A percentile compares a stretch with the other conserved stretches of the same genome.
Conservation (phyloP, 2,888 invertebrate species). For the Steromphala cineraria region DNA sequence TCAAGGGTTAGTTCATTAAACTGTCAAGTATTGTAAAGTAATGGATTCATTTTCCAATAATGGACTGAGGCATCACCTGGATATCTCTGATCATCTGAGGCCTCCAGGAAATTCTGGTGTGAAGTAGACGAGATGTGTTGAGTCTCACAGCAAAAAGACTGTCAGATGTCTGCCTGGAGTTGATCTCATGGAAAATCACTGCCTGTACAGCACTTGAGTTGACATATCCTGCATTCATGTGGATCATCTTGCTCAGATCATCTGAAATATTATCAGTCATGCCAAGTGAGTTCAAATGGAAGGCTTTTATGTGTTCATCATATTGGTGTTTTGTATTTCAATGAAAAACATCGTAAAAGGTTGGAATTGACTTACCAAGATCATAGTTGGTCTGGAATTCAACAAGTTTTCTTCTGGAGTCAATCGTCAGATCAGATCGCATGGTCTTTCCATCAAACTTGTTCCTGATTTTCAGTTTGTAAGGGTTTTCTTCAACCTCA, state of each 20-base stretch:
- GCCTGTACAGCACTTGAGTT: conserved; percentile 52
- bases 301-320: no score
- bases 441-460: conserved; percentile 32
- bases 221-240: conserved; percentile 52
- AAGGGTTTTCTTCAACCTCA: conserved; percentile 29
- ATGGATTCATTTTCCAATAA: no score
- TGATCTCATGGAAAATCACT: conserved; percentile 43
- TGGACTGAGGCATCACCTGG: conserved; percentile 34
- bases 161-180: conserved; percentile 43
- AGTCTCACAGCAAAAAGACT: conserved; percentile 45
- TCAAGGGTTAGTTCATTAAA: no score
- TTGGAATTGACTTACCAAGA: conserved; percentile 31
- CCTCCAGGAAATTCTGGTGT: conserved; percentile 58
- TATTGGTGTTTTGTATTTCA: no score
- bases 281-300: no score
- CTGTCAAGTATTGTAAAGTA: no score
- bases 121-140: conserved; percentile 50
- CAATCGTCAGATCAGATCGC: conserved; percentile 35
- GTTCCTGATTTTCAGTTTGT: conserved; percentile 35
- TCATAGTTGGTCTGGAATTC: conserved; percentile 45
- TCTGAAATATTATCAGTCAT: conserved; percentile 1
- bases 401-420: conserved; percentile 31
- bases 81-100: conserved; percentile 52
- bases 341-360: not conserved
- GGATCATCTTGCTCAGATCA: conserved; percentile 40